phyloP scores from a whole-genome alignment of 2,797 vertebrate genomes.

The Micropoecilia bifurca region DNA sequence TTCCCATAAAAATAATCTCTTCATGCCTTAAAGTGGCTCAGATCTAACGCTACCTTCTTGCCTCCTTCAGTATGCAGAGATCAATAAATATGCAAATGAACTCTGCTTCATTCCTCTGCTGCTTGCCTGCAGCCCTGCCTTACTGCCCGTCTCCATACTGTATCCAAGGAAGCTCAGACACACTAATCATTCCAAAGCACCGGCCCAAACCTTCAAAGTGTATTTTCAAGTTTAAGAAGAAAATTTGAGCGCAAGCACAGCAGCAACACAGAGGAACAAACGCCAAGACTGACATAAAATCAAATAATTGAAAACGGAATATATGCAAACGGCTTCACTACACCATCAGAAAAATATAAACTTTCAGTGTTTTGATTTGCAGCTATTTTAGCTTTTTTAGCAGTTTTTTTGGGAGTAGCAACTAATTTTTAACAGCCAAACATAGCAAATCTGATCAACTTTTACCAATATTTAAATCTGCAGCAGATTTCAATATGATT shows the following conservation, averaged over 20 bases:
- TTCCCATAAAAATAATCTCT: conserved; percentile 21
- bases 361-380: background rate
- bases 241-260: background rate
- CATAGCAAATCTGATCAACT: background rate
- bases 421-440: background rate
- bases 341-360: background rate
- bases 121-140: background rate
- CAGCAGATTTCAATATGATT: background rate
- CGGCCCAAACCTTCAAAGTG: background rate
- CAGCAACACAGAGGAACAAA: background rate
- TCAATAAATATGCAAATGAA: conserved; percentile 22
- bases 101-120: background rate
- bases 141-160: background rate
- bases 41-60: background rate
- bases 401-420: too few relatives aligned
- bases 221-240: background rate
- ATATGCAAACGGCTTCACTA: background rate
- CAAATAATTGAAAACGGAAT: background rate
- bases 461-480: background rate
- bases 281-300: background rate
- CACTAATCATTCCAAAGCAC: background rate
- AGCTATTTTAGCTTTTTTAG: too few relatives aligned
- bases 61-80: conserved; percentile 10
- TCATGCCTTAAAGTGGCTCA: conserved; percentile 17
- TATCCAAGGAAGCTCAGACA: background rate